Base-by-base conservation (phyloP, 2,113 vertebrate genomes). In the Phasianus colchicus region DNA sequence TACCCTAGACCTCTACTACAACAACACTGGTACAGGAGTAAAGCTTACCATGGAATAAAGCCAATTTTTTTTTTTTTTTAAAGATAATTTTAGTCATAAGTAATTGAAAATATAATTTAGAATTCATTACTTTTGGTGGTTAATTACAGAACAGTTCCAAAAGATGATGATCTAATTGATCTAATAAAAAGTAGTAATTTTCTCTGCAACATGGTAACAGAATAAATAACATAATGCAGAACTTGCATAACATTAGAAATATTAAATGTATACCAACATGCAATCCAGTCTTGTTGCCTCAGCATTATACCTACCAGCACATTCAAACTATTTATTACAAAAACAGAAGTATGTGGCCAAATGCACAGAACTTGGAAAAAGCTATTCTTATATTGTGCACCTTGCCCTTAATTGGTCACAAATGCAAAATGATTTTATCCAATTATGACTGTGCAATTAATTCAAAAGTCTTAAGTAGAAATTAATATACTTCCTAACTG, bases 81-180 rank as follows among this genome's bases (percentile, higher is more conserved):
- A 89, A 93, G 86, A 96, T 96, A 66, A 92, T 97, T 97, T 98
- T 86, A 95, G 92, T 91, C 94, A 96, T 4, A 77, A 95, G 83
- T 97, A 97, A 97, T 96, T 97, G 96, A 96, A 97, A 97, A 97
- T 30, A 57, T 70, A 94, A 97, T 97, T 97, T 94, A 95, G 86
- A 97, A 96, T 95, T 90, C 86, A 97, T 97, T 98, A 96, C 79
- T 96, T 97, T 89, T 70, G 9, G 48, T 96, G 80, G 90, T 97
- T 98, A 98, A 98, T 97, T 97, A 97, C 64, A 95, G 47, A 96
- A 97, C 29, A 88, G 65, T 96, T 98, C 60, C 75, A 96, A 96
- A 91, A 85, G 54, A 86, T 87, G 95, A 96, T 94, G 79, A 95
- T 92, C 67, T 93, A 96, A 96, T 95, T 94, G 79, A 95, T 93